Evolutionary conservation across 2,113 vertebrate species (phyloP), one percentile per base, ranked within the genome.

Genomic region (Pitta sordida): DNA sequence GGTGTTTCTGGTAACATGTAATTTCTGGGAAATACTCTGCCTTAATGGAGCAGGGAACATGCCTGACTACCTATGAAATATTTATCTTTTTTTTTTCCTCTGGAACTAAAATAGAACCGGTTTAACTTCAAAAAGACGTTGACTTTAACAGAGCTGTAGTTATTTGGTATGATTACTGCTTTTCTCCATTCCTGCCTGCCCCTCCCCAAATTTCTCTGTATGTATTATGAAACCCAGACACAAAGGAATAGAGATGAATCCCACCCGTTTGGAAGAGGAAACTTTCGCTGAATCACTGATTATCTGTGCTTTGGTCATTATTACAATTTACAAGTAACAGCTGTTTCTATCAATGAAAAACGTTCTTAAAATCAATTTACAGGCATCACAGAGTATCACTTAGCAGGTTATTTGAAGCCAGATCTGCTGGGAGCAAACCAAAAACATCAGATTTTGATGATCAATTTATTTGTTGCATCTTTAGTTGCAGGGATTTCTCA

Each of bases 111-210:
- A 49, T 0, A 52, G 15, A 68, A 58, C 32, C 30, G 53, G 30
- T 3, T 5, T 39, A 56, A 76, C 41, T 76, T 77, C 24, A 55
- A 53, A 44, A 85, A 68, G n/a, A 18, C 17, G 19, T 0, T 21
- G 13, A 58, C 16, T 79, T 79, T 4, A 53, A 65, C 2, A 75
- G 21, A 73, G 34, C 60, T 39, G 63, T 2, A 20, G 29, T 58
- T 84, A 49, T 18, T n/a, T 22, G 26, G 32, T 52, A 15, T 36
- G 18, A 17, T 21, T 62, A 32, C 11, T 39, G 8, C 0, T 85
- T 30, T 39, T 6, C 14, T 23, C 11, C 4, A 4, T 29, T 71
- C n/a, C 15, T 39, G 11, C 9, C 7, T 1, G 1, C 3, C 21
- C 32, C 29, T 52, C 32, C 17, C 4, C 19, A 63, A 15, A 24